phyloP scores from a whole-genome alignment of 2,113 vertebrate species.

The Camelus dromedarius region DNA sequence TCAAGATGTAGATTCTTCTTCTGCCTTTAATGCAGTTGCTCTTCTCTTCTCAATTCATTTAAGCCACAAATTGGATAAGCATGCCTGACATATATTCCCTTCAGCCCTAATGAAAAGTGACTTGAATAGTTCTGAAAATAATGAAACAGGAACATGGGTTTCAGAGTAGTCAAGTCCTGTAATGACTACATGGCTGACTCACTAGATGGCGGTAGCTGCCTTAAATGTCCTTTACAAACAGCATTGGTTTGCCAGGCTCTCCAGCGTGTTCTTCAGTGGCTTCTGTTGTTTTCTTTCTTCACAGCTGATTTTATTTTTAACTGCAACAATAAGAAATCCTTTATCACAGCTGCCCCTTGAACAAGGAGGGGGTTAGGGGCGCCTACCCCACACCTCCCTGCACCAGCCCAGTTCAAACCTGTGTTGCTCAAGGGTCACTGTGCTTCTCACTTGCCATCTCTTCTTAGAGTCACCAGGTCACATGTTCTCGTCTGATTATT shows the following conservation, averaged over 20 bases:
- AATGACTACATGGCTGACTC: rapidly evolving
- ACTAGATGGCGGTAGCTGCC: rapidly evolving
- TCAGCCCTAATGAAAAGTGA: background rate
- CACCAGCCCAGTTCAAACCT: background rate
- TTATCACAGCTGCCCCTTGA: background rate
- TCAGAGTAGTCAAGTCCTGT: background rate
- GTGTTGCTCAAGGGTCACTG: background rate
- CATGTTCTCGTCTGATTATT: background rate
- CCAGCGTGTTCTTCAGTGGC: background rate
- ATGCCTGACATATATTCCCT: background rate
- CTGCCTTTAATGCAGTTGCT: background rate
- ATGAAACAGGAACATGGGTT: background rate
- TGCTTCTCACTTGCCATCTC: background rate
- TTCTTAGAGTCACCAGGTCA: background rate
- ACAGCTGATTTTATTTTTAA: constrained; percentile 1
- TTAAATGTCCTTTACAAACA: rapidly evolving
- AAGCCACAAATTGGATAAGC: background rate
- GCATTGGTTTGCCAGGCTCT: background rate
- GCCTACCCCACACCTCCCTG: background rate
- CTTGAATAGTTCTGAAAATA: background rate
- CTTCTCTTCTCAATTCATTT: background rate
- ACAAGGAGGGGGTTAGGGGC: background rate
- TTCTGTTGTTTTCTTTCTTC: background rate
- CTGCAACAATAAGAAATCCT: background rate
- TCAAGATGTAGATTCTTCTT: background rate